Conservation (phyloP, 1,140 invertebrate species). For the Hestina assimilis region DNA sequence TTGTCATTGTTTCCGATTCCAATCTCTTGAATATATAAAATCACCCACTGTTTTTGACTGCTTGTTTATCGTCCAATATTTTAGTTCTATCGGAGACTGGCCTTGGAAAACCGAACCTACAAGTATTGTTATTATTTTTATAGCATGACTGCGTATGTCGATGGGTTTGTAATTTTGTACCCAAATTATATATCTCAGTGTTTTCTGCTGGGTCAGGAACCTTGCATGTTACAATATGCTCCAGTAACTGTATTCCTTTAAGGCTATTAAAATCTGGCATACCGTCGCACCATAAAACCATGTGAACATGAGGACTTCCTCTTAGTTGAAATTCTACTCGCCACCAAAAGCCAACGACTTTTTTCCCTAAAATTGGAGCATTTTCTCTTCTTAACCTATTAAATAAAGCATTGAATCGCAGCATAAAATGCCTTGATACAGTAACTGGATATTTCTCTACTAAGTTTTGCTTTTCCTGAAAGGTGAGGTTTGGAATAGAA, state of each 20-base stretch:
- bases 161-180: neutral
- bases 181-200: neutral
- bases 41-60: neutral
- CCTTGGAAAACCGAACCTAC: neutral
- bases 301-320: neutral
- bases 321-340: neutral
- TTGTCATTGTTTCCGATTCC: neutral
- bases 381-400: neutral
- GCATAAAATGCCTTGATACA: neutral
- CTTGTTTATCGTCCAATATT: neutral
- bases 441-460: neutral
- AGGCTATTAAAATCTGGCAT: slow-evolving; percentile 25
- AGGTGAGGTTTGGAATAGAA: neutral
- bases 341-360: neutral
- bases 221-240: neutral
- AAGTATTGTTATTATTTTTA: neutral
- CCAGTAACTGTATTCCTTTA: slow-evolving; percentile 14
- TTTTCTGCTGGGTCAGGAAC: neutral
- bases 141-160: neutral
- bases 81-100: neutral
- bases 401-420: neutral
- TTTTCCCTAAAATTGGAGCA: neutral
- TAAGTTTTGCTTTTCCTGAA: neutral
- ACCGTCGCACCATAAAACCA: slow-evolving; percentile 7
- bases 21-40: neutral